Conservation (phyloP, 2,113 vertebrate species). For the Myotis yumanensis region DNA sequence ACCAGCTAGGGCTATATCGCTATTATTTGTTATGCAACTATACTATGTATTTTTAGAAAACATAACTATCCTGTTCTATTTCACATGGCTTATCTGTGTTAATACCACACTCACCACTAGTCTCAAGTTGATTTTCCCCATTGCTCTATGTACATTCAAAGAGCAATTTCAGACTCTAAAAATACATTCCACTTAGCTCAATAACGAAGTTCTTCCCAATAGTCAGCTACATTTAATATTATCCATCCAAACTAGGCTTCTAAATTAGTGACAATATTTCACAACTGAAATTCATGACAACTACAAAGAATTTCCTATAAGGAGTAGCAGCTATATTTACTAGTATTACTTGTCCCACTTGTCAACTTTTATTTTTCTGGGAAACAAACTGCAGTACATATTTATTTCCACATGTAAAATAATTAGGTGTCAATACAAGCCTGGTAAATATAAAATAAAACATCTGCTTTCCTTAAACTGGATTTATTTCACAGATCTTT, state of each 20-base stretch:
- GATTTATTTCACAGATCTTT: background rate
- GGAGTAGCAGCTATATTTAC: background rate
- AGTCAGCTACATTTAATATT: background rate
- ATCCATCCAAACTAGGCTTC: background rate
- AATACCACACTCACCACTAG: background rate
- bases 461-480: background rate
- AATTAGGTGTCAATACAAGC: background rate
- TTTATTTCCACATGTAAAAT: slow-evolving; percentile 29
- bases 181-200: background rate
- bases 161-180: background rate
- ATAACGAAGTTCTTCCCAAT: background rate
- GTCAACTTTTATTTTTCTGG: background rate
- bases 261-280: background rate
- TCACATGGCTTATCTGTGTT: background rate
- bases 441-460: slow-evolving; percentile 45
- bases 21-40: background rate
- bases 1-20: background rate
- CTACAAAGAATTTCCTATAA: background rate
- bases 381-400: background rate
- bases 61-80: background rate
- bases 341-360: background rate
- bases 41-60: background rate
- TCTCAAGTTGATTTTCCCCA: background rate
- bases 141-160: background rate
- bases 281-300: background rate